phyloP scores from a whole-genome alignment of 1,140 invertebrate genomes.

The Solenopsis invicta region DNA sequence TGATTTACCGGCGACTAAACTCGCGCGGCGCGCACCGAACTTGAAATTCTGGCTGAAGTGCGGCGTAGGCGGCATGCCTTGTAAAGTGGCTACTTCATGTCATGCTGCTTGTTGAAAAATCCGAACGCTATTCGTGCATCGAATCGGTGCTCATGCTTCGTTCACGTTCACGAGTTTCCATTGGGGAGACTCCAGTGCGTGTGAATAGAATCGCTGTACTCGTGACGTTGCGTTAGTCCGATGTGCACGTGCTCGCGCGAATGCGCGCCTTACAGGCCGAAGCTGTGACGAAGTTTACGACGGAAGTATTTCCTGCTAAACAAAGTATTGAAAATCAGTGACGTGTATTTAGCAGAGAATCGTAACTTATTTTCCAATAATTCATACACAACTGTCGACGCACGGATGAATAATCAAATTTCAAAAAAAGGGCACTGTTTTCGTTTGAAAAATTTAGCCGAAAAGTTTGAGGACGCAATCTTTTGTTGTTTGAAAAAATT shows the following conservation, averaged over 20 bases:
- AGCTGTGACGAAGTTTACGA: constrained; percentile 40
- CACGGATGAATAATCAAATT: not conserved
- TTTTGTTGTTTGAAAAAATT: not conserved
- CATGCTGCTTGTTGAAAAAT: constrained; percentile 45
- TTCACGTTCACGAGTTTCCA: not conserved
- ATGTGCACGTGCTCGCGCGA: constrained; percentile 22
- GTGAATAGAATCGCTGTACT: constrained; percentile 43
- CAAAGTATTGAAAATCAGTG: constrained; percentile 35
- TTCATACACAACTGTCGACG: not conserved
- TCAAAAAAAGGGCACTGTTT: not conserved
- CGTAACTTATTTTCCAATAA: constrained; percentile 15
- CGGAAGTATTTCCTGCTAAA: constrained; percentile 36
- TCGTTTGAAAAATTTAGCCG: not conserved
- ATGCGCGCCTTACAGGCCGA: constrained; percentile 5
- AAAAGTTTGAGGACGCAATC: too few species aligned
- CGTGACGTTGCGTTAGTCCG: not conserved
- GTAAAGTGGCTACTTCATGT: constrained; percentile 72
- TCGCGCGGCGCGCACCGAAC: constrained; percentile 56
- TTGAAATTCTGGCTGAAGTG: constrained; percentile 71
- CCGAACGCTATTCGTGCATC: constrained; percentile 39
- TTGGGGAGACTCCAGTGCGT: not conserved
- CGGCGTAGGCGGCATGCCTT: constrained; percentile 62
- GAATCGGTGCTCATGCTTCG: constrained; percentile 45
- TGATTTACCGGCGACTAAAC: constrained; percentile 68
- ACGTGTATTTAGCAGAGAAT: constrained; percentile 14